Evolutionary conservation across 2,113 vertebrate species (phyloP).

Genomic region (Alligator sinensis): DNA sequence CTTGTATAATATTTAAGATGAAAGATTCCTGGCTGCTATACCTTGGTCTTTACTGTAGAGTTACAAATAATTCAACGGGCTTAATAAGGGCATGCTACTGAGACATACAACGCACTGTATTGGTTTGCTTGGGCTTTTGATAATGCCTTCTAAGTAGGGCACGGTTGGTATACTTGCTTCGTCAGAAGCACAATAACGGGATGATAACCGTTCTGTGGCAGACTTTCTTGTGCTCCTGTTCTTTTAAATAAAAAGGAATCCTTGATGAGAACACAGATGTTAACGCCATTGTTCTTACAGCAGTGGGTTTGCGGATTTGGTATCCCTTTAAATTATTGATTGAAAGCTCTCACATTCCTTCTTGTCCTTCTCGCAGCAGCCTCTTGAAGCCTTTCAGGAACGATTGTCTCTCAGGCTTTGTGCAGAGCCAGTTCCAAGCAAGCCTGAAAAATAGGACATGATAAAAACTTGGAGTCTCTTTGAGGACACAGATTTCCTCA

Average conservation of each 20-base stretch:
- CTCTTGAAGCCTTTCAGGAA: not conserved
- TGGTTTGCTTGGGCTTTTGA: not conserved
- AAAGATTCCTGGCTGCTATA: not conserved
- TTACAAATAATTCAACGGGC: not conserved
- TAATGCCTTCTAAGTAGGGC: not conserved
- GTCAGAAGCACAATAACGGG: not conserved
- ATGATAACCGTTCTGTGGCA: not conserved
- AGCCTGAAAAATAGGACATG: not conserved
- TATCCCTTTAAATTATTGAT: not conserved
- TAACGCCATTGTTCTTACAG: not conserved
- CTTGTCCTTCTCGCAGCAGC: not conserved
- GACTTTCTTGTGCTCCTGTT: not conserved
- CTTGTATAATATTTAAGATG: not conserved
- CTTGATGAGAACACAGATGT: not conserved
- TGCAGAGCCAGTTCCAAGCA: not conserved
- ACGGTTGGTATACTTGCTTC: not conserved
- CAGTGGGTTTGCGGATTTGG: not conserved
- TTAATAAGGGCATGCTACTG: not conserved
- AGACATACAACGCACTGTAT: not conserved
- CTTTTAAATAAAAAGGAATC: not conserved
- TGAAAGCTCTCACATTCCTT: not conserved
- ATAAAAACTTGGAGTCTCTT: not conserved
- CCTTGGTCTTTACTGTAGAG: fast-evolving
- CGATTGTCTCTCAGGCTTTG: not conserved
- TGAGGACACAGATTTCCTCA: not conserved